Base-by-base conservation (phyloP, 2,113 vertebrate genomes). In the Semicossyphus pulcher region DNA sequence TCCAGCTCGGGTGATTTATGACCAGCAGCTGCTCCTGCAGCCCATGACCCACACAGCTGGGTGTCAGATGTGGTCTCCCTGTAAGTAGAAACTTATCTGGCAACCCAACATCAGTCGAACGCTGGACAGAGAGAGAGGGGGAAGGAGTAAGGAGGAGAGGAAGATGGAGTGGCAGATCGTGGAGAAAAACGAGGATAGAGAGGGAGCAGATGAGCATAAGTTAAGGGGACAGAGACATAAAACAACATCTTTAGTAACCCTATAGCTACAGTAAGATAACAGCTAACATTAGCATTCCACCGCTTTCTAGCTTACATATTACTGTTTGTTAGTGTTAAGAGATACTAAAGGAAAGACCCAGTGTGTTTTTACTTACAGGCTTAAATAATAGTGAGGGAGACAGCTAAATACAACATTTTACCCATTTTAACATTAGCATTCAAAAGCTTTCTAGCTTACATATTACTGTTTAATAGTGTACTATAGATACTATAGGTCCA, bases 21-120 rank as follows among this genome's bases (percentile, higher is more conserved):
- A 92, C 87, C 90, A 81, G 86, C 92, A 93, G 90, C 90, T 93
- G 92, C 88, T 88, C 54, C 72, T 74, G 80, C 77, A 86, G 89
- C 87, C 85, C 86, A 72, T 83, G 90, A 89, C 91, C 92, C 83
- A 67, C 90, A 87, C 92, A 93, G 92, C 92, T 93, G 92, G 92
- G 82, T 90, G 90, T 93, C 92, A 93, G 92, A 93, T 93, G 92
- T 93, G 90, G 88, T 87, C 90, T 85, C 82, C 81, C 75, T 88
- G 86, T 83, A 89, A 88, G 87, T 59, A 87, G 80, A 90, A 90
- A 91, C 87, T 73, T 89, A 92, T 91, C 89, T 90, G 86, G 91
- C 90, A 90, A 83, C 84, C 78, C 78, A 70, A 85, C 78, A 86
- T 88, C 84, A 88, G 84, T 86, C 49, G 59, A 78, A 37, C 28